Evolutionary conservation across 2,888 invertebrate genomes (phyloP).

Genomic region (Eristalis arbustorum): DNA sequence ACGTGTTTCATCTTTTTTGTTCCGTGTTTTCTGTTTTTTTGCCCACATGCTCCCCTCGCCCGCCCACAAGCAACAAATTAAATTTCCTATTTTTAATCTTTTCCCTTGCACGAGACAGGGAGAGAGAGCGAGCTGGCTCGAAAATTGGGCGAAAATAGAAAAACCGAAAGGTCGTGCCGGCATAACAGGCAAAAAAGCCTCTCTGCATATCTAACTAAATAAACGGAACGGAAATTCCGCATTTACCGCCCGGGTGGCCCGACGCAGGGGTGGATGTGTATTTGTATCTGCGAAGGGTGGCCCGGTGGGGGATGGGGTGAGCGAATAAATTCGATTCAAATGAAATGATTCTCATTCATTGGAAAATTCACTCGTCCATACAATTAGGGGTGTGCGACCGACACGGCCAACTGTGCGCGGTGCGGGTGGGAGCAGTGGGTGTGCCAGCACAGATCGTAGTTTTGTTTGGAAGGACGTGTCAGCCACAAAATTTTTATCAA

Average conservation of each 20-base stretch:
- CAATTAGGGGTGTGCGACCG: slow-evolving; percentile 51
- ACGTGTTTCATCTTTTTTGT: not conserved
- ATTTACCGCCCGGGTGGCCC: slow-evolving; percentile 6
- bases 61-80: slow-evolving; percentile 57
- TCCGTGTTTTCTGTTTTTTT: not conserved
- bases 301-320: not conserved
- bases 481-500: not conserved
- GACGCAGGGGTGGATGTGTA: not conserved
- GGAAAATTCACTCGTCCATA: slow-evolving; percentile 49
- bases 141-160: slow-evolving; percentile 41
- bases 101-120: slow-evolving; percentile 38
- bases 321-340: slow-evolving; percentile 60
- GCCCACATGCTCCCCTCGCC: not conserved
- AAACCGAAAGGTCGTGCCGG: not conserved
- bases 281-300: not conserved
- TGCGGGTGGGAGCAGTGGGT: not conserved
- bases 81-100: slow-evolving; percentile 50
- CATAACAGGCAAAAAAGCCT: not conserved
- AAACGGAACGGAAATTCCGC: slow-evolving; percentile 50
- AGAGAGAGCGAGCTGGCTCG: slow-evolving; percentile 15
- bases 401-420: slow-evolving; percentile 6
- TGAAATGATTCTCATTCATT: slow-evolving; percentile 62
- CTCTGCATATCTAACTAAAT: slow-evolving; percentile 40
- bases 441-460: not conserved
- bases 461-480: slow-evolving; percentile 31